Base-by-base conservation (phyloP, 2,888 invertebrate species). In the Troglohyphantes excavatus region DNA sequence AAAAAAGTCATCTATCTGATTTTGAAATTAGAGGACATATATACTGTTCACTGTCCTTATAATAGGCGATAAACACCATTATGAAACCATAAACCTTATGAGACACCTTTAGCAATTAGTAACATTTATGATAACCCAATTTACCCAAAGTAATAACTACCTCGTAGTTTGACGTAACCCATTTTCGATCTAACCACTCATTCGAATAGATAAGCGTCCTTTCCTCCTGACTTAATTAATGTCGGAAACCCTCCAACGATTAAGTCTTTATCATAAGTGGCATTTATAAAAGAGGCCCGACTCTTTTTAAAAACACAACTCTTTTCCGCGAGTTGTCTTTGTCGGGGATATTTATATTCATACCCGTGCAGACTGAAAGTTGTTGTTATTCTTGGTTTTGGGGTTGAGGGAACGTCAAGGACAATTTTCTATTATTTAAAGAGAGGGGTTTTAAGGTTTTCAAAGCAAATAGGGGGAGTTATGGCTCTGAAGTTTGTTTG, bases 231-330 rank as follows among this genome's bases (percentile, higher is more conserved):
- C 63, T 73, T 83, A 72, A 83, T 83, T 83, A 83, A 83, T 26
- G 83, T 46, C 63, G 83, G 83, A 83, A 83, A 39, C 39, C 39
- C 65, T 73, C 46, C 27, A 65, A 83, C 83, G 73, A 83, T 83
- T 73, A 83, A 83, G 73, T 73, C 83, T 83, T 83, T 83, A 83
- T 83, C 83, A 83, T 83, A 83, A 83, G 73, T 73, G 73, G 83
- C 68, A 53, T 68, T 81, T 29, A 68, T 53, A 29, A 68, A 81
- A 68, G 79, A 65, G 67, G 46, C 46, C 19, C 46, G 67, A 29
- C 29, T 6, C 68, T 81, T 68, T 70, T 53, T 68, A 29, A 53
- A 81, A 68, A 19, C 11, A 26, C 53, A 21, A 43, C 68, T 21
- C 26, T 70, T 39, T 27, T 39, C n/a, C n/a, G 13, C 1, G 70